phyloP scores from a whole-genome alignment of 2,113 vertebrate genomes.

The Cygnus buccinator region DNA sequence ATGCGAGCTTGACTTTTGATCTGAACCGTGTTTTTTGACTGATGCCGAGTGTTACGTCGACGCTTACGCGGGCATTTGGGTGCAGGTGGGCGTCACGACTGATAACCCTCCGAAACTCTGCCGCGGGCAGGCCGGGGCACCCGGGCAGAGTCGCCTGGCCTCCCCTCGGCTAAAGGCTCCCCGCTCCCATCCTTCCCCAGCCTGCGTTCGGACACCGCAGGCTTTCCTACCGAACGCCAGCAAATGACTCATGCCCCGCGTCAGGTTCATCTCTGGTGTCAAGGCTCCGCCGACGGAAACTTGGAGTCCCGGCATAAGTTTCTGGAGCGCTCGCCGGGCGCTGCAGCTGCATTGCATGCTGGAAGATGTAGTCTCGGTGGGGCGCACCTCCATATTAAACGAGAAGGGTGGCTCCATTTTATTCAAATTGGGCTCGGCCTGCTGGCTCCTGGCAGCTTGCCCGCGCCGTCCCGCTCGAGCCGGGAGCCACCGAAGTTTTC shows the following conservation, averaged over 20 bases:
- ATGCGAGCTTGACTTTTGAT: background rate
- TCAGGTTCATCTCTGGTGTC: conserved; percentile 17
- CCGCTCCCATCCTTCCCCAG: background rate
- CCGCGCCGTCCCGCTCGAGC: background rate
- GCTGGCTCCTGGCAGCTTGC: background rate
- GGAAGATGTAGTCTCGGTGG: conserved; percentile 57
- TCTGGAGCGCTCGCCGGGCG: rapidly evolving
- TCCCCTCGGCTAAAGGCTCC: rapidly evolving
- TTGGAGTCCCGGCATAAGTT: background rate
- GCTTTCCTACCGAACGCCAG: conserved; percentile 9
- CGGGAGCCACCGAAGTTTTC: background rate
- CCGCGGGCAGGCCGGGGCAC: background rate
- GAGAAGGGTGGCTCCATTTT: conserved; percentile 50
- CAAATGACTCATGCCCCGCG: background rate
- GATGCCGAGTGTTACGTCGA: background rate
- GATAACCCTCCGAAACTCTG: background rate
- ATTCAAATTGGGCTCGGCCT: conserved; percentile 21
- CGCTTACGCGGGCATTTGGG: background rate
- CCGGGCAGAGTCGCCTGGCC: background rate
- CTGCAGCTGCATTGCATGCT: conserved; percentile 40
- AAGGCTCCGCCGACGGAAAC: background rate
- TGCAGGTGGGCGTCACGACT: background rate
- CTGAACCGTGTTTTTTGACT: background rate
- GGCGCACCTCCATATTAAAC: conserved; percentile 60
- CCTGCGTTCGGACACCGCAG: background rate